These are phyloP conservation scores for Neotoxoptera formosana DNA, from an alignment of 1,140 invertebrate species.

Conservation along the genomic window DNA sequence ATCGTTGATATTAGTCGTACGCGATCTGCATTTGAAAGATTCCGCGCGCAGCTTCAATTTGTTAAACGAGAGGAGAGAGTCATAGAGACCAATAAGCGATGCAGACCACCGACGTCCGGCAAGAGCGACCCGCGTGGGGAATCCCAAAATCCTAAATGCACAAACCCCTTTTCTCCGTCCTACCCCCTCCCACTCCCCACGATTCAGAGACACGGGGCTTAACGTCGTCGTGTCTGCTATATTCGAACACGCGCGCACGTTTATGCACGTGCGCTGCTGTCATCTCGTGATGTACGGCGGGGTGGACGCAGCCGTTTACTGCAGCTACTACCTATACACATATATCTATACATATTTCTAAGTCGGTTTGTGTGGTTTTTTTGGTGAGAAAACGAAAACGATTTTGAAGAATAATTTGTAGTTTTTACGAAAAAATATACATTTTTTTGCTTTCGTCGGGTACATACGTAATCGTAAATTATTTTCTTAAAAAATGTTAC, in stretches of 20 bases:
- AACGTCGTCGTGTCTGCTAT: background rate
- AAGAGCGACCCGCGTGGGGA: background rate
- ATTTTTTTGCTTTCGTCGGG: background rate
- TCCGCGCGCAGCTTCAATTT: background rate
- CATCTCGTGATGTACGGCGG: background rate
- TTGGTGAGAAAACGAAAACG: background rate
- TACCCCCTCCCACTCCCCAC: background rate
- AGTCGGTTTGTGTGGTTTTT: background rate
- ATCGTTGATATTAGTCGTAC: conserved; percentile 8
- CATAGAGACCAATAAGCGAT: conserved; percentile 35
- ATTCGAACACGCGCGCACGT: background rate
- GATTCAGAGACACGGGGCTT: background rate
- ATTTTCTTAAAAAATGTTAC: background rate
- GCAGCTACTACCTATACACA: background rate
- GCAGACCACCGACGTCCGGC: background rate
- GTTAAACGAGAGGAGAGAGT: conserved; percentile 22
- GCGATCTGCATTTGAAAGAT: conserved; percentile 43
- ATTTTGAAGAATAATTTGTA: no score
- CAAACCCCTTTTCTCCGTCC: background rate
- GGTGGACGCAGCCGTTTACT: background rate
- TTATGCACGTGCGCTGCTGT: background rate
- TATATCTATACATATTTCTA: background rate
- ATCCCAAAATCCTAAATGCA: background rate
- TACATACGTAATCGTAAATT: no score
- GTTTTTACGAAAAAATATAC: background rate